These are phyloP conservation scores for Parauchenoglanis ngamensis DNA, from an alignment of 2,797 vertebrate species.

Conservation along the genomic window DNA sequence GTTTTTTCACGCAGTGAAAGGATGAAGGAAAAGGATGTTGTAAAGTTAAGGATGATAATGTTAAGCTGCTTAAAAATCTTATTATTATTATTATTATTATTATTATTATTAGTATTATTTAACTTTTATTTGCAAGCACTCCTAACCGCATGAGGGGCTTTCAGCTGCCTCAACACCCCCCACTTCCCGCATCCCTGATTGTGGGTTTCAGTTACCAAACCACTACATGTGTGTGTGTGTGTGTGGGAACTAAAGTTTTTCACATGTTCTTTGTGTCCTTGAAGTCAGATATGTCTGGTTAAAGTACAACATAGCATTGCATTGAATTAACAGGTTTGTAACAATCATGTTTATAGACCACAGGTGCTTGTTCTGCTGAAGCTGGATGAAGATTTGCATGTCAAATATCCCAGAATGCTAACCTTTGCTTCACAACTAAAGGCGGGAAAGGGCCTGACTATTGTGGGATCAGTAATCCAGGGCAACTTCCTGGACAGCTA, in stretches of 20 bases:
- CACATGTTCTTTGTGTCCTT: background rate
- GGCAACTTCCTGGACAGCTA: slow-evolving; percentile 95
- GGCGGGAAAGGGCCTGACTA: slow-evolving; percentile 95
- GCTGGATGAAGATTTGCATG: slow-evolving; percentile 94
- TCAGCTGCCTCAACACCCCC: background rate
- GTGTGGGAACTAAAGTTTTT: background rate
- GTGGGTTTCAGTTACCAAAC: background rate
- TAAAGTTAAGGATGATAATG: background rate
- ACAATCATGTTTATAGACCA: slow-evolving; percentile 73
- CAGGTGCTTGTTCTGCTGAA: slow-evolving; percentile 94
- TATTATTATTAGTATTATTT: background rate
- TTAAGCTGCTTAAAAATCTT: background rate
- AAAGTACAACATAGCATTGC: background rate
- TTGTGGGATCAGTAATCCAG: slow-evolving; percentile 92
- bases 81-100: background rate
- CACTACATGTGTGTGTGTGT: background rate
- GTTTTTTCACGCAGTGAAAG: background rate
- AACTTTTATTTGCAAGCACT: background rate
- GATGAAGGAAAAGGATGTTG: background rate
- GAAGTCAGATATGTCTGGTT: background rate
- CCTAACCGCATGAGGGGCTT: background rate
- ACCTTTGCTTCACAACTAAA: slow-evolving; percentile 97
- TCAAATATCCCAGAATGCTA: slow-evolving; percentile 93
- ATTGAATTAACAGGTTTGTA: background rate
- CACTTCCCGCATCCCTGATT: background rate